Conservation (phyloP, 2,888 invertebrate genomes). For the Celastrina argiolus region DNA sequence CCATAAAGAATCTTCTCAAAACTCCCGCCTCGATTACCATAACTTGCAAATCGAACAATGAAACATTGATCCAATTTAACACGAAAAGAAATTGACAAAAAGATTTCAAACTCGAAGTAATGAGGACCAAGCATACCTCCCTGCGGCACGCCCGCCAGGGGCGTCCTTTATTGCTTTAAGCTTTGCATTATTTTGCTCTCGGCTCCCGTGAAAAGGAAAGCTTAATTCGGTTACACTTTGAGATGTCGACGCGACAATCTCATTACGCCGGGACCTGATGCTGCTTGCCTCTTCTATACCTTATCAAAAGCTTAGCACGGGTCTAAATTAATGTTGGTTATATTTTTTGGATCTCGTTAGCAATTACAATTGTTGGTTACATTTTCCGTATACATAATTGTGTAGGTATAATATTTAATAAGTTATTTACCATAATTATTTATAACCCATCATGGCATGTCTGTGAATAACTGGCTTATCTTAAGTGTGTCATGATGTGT, state of each 20-base stretch:
- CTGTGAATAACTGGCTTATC: no score
- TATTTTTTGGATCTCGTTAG: conserved; percentile 19
- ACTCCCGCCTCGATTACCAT: conserved; percentile 55
- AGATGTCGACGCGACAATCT: conserved; percentile 74
- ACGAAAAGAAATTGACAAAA: conserved; percentile 64
- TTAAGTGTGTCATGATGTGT: no score
- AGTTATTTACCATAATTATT: no score
- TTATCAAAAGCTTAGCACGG: conserved; percentile 62
- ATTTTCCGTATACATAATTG: neutral
- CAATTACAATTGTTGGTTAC: conserved; percentile 1
- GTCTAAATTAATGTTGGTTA: conserved; percentile 23
- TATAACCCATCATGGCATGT: no score
- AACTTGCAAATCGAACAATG: conserved; percentile 53
- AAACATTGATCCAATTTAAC: conserved; percentile 66
- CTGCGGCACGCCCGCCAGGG: conserved; percentile 57
- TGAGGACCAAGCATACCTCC: conserved; percentile 58
- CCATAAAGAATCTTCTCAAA: conserved; percentile 41
- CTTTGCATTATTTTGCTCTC: conserved; percentile 73
- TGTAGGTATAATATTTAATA: conserved; percentile 7
- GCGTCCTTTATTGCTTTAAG: conserved; percentile 65
- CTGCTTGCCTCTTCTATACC: conserved; percentile 47
- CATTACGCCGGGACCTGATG: conserved; percentile 63
- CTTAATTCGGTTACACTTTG: conserved; percentile 76
- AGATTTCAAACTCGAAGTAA: conserved; percentile 50
- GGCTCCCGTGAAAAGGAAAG: conserved; percentile 68